Evolutionary conservation across 1,140 invertebrate genomes (phyloP), one percentile per base, ranked within the genome.

Genomic region (Babylonia areolata): DNA sequence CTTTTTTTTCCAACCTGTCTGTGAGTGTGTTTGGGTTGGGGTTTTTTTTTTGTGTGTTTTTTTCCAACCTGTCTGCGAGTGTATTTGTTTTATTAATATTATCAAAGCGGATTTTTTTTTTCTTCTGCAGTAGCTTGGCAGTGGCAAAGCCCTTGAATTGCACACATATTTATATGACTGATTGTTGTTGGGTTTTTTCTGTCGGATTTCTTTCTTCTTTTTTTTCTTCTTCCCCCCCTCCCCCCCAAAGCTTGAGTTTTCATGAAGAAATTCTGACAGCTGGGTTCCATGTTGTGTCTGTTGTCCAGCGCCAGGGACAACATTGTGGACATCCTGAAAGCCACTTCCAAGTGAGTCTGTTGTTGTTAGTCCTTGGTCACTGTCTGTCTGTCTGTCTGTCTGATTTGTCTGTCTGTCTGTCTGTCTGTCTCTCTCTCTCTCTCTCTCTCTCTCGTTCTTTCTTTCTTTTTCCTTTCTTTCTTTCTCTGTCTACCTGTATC

Each of bases 281-380:
- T 31, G 9, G 20, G 9, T 31, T 11, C 28, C 28, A 23, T 69
- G 20, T 69, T 69, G 20, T 69, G 3, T 69, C 28, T 28, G n/a
- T 31, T 37, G 40, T 79, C 12, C 85, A 92, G 91, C 87, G 90
- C 87, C 17, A 75, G 91, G 86, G 91, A 90, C 84, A 71, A 85
- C 17, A 85, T 92, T n/a, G 77, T 86, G 31, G 89, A 90, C 71
- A 84, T 82, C 23, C 90, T 92, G n/a, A 92, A 91, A 58, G 80
- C 35, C 33, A 64, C 87, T 28, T 92, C 91, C 37, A 90, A 87
- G 91, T 92, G 87, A 79, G 84, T 46, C 5, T 37, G 17, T 35
- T 12, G 0, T 37, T 20, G 33, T 6, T 1, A n/a, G 33, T 2
- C 17, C 20, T 42, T 2, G 2, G 23, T 81, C 42, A 33, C 31